A percentile compares a stretch with the other conserved stretches of the same genome.
These are phyloP conservation scores for Coreius guichenoti DNA, from an alignment of 2,797 vertebrate genomes.

Conservation along the genomic window DNA sequence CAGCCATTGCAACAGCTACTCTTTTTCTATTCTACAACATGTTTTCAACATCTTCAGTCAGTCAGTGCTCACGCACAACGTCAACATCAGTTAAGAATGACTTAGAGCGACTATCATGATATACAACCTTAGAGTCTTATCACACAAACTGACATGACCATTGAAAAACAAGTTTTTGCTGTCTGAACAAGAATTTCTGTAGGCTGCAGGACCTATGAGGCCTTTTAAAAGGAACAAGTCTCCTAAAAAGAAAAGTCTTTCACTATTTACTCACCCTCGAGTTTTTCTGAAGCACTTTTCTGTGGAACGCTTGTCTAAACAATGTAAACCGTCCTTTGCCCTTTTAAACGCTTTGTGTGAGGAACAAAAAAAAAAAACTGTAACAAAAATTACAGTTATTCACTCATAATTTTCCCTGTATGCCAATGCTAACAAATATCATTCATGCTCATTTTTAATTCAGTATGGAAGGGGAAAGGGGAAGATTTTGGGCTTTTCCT, in stretches of 20 bases:
- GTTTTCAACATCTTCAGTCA: neutral
- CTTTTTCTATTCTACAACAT: neutral
- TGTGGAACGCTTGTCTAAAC: neutral
- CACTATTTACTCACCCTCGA: neutral
- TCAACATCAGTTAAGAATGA: slow-evolving; percentile 15
- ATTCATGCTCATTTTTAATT: neutral
- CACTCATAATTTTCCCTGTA: neutral
- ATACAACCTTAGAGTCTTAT: neutral
- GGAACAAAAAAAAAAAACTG: too few species aligned
- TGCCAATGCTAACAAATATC: neutral
- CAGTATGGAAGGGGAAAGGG: too few species aligned
- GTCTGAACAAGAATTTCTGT: neutral
- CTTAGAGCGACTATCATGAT: slow-evolving; percentile 18
- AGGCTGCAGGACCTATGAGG: neutral
- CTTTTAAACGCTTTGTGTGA: neutral
- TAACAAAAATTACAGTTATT: neutral
- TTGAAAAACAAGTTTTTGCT: neutral
- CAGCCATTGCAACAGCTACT: neutral
- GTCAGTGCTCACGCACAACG: neutral
- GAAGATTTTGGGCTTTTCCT: neutral
- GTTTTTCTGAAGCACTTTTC: neutral
- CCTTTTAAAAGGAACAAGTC: slow-evolving; percentile 1
- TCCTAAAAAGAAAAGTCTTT: neutral
- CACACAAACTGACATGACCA: neutral
- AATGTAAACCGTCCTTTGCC: neutral